phyloP scores from a whole-genome alignment of 92 coral and sea anemone genomes.

The Actinernus sp. region DNA sequence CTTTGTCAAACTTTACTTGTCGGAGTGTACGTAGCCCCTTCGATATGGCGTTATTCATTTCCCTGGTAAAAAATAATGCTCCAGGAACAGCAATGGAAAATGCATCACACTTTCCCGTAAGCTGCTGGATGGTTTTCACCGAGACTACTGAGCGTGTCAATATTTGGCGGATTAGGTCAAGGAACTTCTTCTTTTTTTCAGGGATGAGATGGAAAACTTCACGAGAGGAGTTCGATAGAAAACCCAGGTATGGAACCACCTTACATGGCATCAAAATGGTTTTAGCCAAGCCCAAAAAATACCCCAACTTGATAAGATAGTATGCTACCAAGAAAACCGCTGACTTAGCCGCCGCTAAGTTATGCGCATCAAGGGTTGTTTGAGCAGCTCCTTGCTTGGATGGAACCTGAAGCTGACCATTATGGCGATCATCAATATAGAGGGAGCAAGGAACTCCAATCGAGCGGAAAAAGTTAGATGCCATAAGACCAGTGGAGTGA shows the following conservation, averaged over 20 bases:
- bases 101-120: constrained; percentile 45
- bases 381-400: constrained; percentile 27
- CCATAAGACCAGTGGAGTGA: constrained; percentile 62
- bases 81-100: constrained; percentile 21
- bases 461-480: constrained; percentile 34
- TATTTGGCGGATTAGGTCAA: constrained; percentile 25
- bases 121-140: constrained; percentile 29
- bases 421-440: constrained; percentile 49
- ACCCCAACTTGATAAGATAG: constrained; percentile 15
- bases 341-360: constrained; percentile 35
- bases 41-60: not conserved
- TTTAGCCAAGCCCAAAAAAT: constrained; percentile 28
- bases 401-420: constrained; percentile 43
- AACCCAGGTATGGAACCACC: constrained; percentile 47
- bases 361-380: not conserved
- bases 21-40: too few species aligned
- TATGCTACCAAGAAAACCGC: constrained; percentile 38
- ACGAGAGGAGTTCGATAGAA: constrained; percentile 4
- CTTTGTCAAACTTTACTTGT: too few species aligned
- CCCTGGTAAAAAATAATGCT: not conserved
- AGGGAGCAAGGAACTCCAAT: constrained; percentile 49
- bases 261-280: not conserved
- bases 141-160: constrained; percentile 1
- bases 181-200: constrained; percentile 16
- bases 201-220: constrained; percentile 29